Percentiles rank a stretch among this genome's conserved stretches.
These are phyloP conservation scores for Stegastes partitus DNA, from an alignment of 2,113 vertebrate genomes.

Conservation along the genomic window DNA sequence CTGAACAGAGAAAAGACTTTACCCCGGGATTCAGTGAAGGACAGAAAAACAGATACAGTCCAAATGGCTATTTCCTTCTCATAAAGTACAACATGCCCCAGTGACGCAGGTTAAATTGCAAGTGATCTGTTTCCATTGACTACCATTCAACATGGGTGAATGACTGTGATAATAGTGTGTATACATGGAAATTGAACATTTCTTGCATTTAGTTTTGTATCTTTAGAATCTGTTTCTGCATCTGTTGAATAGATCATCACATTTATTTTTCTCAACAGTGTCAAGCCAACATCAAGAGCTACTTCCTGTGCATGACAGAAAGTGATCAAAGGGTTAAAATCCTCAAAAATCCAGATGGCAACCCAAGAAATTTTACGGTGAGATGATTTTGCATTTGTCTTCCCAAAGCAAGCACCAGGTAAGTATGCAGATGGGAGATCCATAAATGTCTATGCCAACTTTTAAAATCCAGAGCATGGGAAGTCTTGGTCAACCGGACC, in stretches of 20 bases:
- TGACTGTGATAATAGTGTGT: no score
- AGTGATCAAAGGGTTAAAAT: slow-evolving; percentile 85
- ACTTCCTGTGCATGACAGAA: slow-evolving; percentile 85
- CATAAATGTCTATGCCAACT: background rate
- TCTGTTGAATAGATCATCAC: no score
- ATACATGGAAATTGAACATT: no score
- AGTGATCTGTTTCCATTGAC: no score
- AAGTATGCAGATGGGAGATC: background rate
- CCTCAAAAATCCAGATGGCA: slow-evolving; percentile 81
- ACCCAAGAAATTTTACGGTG: slow-evolving; percentile 81
- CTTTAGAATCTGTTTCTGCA: no score
- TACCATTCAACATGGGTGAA: background rate
- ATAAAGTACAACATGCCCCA: no score
- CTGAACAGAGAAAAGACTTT: background rate
- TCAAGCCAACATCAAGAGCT: slow-evolving; percentile 86
- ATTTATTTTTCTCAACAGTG: slow-evolving; percentile 65
- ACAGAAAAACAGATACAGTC: background rate
- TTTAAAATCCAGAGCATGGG: no score
- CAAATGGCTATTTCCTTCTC: no score
- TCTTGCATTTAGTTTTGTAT: no score
- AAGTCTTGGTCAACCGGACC: no score
- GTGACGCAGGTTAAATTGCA: no score
- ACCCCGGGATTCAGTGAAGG: background rate
- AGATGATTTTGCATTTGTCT: background rate
- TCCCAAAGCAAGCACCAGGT: no score